phyloP scores from a whole-genome alignment of 2,113 vertebrate species.

The Pimephales promelas region DNA sequence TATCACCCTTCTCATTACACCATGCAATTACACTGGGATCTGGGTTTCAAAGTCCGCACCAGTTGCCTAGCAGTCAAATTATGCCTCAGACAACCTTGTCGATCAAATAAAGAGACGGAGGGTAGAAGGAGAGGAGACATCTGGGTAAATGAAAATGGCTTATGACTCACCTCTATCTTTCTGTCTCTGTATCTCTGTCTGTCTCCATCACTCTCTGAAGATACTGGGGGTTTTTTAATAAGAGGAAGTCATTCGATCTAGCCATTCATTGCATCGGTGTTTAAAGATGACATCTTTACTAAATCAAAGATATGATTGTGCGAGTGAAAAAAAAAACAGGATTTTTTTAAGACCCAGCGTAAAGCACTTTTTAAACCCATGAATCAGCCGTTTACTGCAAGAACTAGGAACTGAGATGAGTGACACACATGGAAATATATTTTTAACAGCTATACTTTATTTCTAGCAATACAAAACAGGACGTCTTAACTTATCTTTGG shows the following conservation, averaged over 20 bases:
- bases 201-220: conserved; percentile 23
- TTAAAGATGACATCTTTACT: conserved; percentile 35
- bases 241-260: conserved; percentile 19
- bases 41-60: conserved; percentile 38
- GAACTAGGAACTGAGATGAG: too few relatives aligned
- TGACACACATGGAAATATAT: too few relatives aligned
- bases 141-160: conserved; percentile 45
- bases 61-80: conserved; percentile 27
- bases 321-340: too few relatives aligned
- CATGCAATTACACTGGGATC: conserved; percentile 47
- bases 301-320: too few relatives aligned
- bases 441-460: too few relatives aligned
- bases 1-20: conserved; percentile 55
- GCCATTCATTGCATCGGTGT: conserved; percentile 32
- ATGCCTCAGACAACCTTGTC: conserved; percentile 39
- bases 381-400: too few relatives aligned
- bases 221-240: conserved; percentile 24
- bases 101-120: conserved; percentile 28
- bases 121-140: conserved; percentile 27
- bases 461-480: too few relatives aligned
- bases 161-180: conserved; percentile 34
- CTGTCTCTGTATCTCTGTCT: conserved; percentile 17
- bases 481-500: too few relatives aligned
- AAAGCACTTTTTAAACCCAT: too few relatives aligned
- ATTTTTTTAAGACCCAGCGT: too few relatives aligned